Conservation (phyloP, 2,113 vertebrate genomes). For the Colistium nudipinnis region DNA sequence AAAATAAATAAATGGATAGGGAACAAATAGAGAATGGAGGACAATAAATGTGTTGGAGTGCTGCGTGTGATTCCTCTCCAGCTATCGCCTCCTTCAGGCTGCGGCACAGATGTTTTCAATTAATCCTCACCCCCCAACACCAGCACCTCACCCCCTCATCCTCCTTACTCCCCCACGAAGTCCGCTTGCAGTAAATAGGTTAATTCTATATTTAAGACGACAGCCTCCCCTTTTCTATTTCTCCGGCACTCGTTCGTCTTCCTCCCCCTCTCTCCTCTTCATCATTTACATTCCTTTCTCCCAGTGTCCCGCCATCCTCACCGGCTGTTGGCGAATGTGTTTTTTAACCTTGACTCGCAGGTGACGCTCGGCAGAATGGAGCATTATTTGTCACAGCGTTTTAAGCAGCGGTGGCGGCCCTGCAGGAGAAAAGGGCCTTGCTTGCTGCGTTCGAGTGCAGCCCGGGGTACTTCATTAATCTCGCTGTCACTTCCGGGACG, state of each 20-base stretch:
- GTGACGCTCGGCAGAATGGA: conserved; percentile 87
- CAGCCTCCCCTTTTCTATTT: conserved; percentile 39
- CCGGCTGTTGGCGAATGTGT: conserved; percentile 80
- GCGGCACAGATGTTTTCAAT: conserved; percentile 80
- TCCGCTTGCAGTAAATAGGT: conserved; percentile 69
- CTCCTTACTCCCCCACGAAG: conserved; percentile 12
- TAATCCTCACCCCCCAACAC: conserved; percentile 58
- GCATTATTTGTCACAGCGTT: conserved; percentile 93
- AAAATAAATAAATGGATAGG: conserved; percentile 6
- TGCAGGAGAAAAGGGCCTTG: conserved; percentile 85
- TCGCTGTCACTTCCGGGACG: conserved; percentile 93
- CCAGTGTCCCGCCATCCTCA: conserved; percentile 47
- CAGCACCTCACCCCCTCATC: conserved; percentile 5
- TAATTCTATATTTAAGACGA: conserved; percentile 62
- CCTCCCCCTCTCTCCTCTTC: conserved; percentile 18
- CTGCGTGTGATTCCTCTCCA: conserved; percentile 39
- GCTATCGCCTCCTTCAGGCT: conserved; percentile 51
- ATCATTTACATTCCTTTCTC: conserved; percentile 18
- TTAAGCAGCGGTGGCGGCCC: conserved; percentile 84
- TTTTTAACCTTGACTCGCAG: conserved; percentile 94
- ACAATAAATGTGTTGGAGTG: conserved; percentile 37
- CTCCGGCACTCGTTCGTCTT: conserved; percentile 18
- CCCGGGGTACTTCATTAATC: conserved; percentile 95
- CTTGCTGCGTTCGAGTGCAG: conserved; percentile 78
- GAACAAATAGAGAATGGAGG: conserved; percentile 23